A percentile compares a stretch with the other conserved stretches of the same genome.
Conservation (phyloP, 2,797 vertebrate species). For the Pteropus rufus region DNA sequence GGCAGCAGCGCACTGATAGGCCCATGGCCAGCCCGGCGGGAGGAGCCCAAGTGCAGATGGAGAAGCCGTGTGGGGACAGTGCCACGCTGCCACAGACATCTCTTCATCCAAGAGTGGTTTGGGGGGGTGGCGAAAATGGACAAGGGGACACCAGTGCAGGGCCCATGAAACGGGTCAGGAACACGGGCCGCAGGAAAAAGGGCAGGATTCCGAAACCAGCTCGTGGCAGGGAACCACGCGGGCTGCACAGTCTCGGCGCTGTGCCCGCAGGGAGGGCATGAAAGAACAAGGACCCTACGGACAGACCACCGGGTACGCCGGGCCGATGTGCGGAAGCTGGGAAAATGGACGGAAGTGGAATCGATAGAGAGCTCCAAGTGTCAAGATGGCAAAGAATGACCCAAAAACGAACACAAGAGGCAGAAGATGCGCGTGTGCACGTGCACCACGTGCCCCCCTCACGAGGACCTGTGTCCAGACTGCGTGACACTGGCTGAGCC, state of each 20-base stretch:
- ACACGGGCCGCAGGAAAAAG: not conserved
- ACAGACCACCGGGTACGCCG: not conserved
- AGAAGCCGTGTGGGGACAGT: not conserved
- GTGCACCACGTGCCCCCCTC: too few relatives aligned
- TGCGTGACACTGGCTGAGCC: accelerated
- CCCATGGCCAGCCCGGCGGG: not conserved
- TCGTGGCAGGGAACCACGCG: not conserved
- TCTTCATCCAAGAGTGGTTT: not conserved
- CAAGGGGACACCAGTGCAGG: accelerated
- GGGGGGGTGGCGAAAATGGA: accelerated
- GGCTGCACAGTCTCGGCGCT: not conserved
- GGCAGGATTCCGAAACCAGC: not conserved
- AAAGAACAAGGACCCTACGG: not conserved
- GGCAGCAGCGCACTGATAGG: not conserved
- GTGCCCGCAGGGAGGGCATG: not conserved
- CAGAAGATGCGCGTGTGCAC: not conserved
- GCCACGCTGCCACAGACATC: not conserved
- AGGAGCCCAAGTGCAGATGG: not conserved
- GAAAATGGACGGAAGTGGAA: not conserved
- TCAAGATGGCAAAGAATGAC: not conserved
- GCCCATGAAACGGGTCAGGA: not conserved
- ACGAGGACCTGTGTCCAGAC: not conserved
- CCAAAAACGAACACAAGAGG: not conserved
- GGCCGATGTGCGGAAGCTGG: not conserved
- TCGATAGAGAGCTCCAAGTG: not conserved